These are phyloP conservation scores for Epinotia brunnichana DNA, from an alignment of 2,888 invertebrate species.

Conservation along the genomic window DNA sequence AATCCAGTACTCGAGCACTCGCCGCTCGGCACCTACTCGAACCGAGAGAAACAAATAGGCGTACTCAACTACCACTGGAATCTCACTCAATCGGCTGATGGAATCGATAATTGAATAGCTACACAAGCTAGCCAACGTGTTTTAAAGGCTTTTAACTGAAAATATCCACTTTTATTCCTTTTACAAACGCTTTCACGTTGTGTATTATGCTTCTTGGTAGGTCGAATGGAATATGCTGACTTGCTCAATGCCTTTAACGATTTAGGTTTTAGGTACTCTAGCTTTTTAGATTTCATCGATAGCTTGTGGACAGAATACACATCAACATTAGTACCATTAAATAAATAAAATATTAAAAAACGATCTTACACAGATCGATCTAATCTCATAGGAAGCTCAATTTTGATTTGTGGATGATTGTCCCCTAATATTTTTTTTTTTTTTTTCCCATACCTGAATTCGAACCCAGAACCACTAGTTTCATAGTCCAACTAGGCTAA, in stretches of 20 bases:
- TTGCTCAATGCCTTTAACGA: neutral
- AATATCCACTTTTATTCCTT: constrained; percentile 30
- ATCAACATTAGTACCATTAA: neutral
- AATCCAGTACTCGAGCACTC: neutral
- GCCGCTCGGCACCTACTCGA: constrained; percentile 3
- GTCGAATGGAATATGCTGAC: constrained; percentile 8
- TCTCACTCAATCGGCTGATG: constrained; percentile 43
- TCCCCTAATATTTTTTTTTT: no score
- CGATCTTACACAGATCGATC: no score
- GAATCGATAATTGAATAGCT: constrained; percentile 44
- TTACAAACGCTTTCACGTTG: constrained; percentile 26
- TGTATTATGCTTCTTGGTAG: constrained; percentile 13
- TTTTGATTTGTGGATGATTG: no score
- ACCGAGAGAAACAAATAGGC: constrained; percentile 40
- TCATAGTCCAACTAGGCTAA: no score
- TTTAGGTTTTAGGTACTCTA: constrained; percentile 2
- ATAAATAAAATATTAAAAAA: no score
- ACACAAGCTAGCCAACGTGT: constrained; percentile 42
- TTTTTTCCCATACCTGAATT: no score
- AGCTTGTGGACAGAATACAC: neutral
- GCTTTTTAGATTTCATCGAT: constrained; percentile 31
- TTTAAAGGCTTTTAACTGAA: constrained; percentile 40
- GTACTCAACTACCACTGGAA: constrained; percentile 29
- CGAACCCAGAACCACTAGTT: no score
- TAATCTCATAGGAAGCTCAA: no score